A percentile compares a stretch with the other conserved stretches of the same genome.
Conservation (phyloP, 2,797 vertebrate genomes). For the Megalops cyprinoides region DNA sequence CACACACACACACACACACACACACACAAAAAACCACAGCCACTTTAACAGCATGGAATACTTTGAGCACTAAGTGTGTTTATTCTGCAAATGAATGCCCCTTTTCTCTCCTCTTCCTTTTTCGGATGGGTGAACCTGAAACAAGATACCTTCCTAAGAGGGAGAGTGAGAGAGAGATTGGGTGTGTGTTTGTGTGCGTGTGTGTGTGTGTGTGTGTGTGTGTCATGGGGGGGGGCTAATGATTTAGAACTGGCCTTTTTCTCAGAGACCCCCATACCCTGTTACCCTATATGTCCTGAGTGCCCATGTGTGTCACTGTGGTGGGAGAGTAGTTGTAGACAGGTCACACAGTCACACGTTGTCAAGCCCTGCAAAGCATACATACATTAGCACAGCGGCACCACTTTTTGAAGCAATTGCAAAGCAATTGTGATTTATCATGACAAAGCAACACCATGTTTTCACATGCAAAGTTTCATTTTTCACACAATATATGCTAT, state of each 20-base stretch:
- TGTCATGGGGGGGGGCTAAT: too few relatives aligned
- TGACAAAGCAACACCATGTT: too few relatives aligned
- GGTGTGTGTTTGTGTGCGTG: neutral
- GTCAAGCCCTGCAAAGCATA: neutral
- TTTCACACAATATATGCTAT: neutral
- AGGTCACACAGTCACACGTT: neutral
- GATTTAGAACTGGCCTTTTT: too few relatives aligned
- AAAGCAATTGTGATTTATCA: too few relatives aligned
- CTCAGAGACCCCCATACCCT: neutral
- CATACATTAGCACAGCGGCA: neutral
- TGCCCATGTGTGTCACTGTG: neutral
- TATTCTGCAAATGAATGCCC: constrained; percentile 3
- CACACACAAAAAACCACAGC: neutral
- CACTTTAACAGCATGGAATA: constrained; percentile 3
- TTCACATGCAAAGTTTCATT: neutral
- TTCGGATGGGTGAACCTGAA: neutral
- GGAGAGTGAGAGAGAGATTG: neutral
- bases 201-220: neutral
- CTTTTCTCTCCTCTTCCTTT: neutral
- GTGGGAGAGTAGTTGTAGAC: too few relatives aligned
- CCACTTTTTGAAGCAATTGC: neutral
- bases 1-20: neutral
- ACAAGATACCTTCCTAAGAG: constrained; percentile 19
- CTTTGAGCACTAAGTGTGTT: constrained; percentile 2
- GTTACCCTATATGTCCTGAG: neutral